Evolutionary conservation across 2,888 invertebrate species (phyloP).

Genomic region (Brassicogethes aeneus): DNA sequence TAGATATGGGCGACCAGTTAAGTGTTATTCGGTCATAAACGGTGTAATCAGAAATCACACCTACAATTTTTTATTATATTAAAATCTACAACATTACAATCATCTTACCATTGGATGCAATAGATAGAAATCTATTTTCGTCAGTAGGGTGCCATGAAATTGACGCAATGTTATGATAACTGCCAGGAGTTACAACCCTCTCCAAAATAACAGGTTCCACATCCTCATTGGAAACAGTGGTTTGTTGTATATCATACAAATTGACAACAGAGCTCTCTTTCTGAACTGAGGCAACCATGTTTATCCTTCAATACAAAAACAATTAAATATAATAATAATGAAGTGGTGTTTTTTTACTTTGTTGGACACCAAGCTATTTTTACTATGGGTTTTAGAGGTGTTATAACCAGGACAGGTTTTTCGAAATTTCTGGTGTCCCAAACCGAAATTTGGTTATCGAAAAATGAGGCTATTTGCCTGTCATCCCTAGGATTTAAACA

Average conservation of each 20-base stretch:
- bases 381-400: constrained; percentile 58
- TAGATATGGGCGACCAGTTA: constrained; percentile 67
- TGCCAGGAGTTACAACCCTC: constrained; percentile 49
- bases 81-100: neutral
- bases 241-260: constrained; percentile 79
- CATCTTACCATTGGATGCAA: constrained; percentile 46
- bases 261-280: constrained; percentile 69
- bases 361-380: constrained; percentile 87
- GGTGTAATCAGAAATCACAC: constrained; percentile 60
- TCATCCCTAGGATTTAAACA: constrained; percentile 70
- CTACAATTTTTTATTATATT: constrained; percentile 28
- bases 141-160: constrained; percentile 84
- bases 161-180: constrained; percentile 50
- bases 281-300: constrained; percentile 72
- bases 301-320: constrained; percentile 46
- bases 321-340: constrained; percentile 3
- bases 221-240: constrained; percentile 56
- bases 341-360: constrained; percentile 41
- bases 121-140: constrained; percentile 66
- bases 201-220: constrained; percentile 70
- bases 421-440: constrained; percentile 88
- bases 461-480: constrained; percentile 74
- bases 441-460: constrained; percentile 70
- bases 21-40: constrained; percentile 76
- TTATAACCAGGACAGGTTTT: constrained; percentile 68